Evolutionary conservation across 2,797 vertebrate genomes (phyloP).

Genomic region (Acrossocheilus fasciatus): DNA sequence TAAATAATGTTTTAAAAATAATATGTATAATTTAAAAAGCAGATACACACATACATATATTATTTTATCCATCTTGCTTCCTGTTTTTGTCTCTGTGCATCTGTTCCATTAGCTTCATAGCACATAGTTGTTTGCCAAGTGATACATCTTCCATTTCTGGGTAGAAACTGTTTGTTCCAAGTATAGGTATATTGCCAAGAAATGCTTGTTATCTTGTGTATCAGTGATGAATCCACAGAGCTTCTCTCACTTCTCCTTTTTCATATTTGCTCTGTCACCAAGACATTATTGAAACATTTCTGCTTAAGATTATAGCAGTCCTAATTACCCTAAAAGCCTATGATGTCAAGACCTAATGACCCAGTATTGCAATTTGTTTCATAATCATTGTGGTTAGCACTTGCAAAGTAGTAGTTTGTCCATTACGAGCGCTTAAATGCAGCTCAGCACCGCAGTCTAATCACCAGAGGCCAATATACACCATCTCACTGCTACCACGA

Average conservation of each 20-base stretch:
- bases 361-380: neutral
- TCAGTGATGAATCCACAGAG: neutral
- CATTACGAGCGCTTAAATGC: too few species aligned
- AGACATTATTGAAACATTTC: neutral
- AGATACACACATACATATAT: neutral
- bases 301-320: neutral
- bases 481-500: too few species aligned
- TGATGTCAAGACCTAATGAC: neutral
- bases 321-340: neutral
- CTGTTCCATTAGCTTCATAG: slow-evolving; percentile 3
- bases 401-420: too few species aligned
- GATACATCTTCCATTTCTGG: slow-evolving; percentile 3
- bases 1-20: neutral
- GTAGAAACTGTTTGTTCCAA: slow-evolving; percentile 7
- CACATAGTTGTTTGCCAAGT: slow-evolving; percentile 9
- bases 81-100: neutral
- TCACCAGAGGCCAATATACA: too few species aligned
- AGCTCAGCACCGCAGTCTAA: too few species aligned
- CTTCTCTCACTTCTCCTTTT: slow-evolving; percentile 28
- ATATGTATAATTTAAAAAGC: neutral
- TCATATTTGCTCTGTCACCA: neutral
- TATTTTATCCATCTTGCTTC: neutral
- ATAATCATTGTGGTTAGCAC: too few species aligned
- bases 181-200: neutral
- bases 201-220: slow-evolving; percentile 1